phyloP scores from a whole-genome alignment of 2,797 vertebrate species.

The Sebastiscus albofasciatus region DNA sequence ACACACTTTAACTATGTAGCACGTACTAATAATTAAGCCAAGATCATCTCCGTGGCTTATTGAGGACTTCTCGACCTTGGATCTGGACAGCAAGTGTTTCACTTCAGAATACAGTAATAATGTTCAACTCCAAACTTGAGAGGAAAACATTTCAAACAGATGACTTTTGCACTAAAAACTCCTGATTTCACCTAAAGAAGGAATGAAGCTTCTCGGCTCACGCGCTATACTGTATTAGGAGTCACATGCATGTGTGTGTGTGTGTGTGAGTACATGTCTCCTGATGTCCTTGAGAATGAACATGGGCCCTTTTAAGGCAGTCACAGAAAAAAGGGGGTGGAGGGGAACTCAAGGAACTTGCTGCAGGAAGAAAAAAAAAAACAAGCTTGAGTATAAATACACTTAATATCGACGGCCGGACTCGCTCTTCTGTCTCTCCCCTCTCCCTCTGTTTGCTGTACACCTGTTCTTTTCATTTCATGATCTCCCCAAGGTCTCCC shows the following conservation, averaged over 20 bases:
- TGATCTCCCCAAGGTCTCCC: conserved; percentile 75
- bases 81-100: background rate
- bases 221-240: background rate
- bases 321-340: conserved; percentile 43
- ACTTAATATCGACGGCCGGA: conserved; percentile 57
- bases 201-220: background rate
- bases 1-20: background rate
- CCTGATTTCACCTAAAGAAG: background rate
- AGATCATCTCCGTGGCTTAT: background rate
- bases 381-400: conserved; percentile 76
- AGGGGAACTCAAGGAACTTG: conserved; percentile 42
- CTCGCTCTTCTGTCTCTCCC: conserved; percentile 54
- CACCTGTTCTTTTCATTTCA: conserved; percentile 73
- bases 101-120: background rate
- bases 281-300: conserved; percentile 64
- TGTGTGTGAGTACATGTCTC: background rate
- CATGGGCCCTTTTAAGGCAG: conserved; percentile 73
- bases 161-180: background rate
- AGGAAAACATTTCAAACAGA: background rate
- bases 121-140: background rate
- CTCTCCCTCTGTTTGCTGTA: conserved; percentile 55
- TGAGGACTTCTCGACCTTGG: background rate
- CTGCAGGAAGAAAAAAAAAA: conserved; percentile 48
- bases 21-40: background rate
- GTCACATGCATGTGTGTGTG: background rate